Evolutionary conservation across 2,113 vertebrate species (phyloP).

Genomic region (Rhegmatorhina hoffmannsi): DNA sequence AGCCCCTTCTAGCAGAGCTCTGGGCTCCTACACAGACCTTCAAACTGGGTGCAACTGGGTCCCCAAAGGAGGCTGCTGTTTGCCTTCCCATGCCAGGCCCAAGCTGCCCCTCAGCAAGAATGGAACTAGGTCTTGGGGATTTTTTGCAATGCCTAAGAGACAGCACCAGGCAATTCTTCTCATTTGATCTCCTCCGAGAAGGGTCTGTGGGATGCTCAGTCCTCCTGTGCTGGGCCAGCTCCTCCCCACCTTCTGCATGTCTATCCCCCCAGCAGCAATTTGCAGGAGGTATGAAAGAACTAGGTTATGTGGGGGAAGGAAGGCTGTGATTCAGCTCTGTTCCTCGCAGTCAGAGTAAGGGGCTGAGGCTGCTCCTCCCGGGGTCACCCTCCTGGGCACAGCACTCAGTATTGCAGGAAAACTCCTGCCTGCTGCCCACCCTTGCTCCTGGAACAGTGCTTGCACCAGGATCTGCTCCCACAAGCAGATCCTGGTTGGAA

Average conservation of each 20-base stretch:
- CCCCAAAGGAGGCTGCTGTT: not conserved
- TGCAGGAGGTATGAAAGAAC: not conserved
- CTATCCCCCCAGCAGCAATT: not conserved
- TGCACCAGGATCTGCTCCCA: not conserved
- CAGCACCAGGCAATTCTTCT: not conserved
- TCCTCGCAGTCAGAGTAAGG: not conserved
- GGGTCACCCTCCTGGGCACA: not conserved
- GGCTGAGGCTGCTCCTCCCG: not conserved
- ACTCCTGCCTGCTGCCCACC: not conserved
- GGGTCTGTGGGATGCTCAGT: not conserved
- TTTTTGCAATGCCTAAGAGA: not conserved
- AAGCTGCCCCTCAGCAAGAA: fast-evolving
- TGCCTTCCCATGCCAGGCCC: not conserved
- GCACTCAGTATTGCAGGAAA: not conserved
- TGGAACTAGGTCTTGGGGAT: not conserved
- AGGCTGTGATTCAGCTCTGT: not conserved
- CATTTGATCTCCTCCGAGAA: not conserved
- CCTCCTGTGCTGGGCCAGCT: too few species aligned
- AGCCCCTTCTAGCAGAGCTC: not conserved
- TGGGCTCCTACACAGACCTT: not conserved
- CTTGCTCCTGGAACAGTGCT: not conserved
- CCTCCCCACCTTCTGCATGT: too few species aligned
- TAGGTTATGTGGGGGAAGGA: not conserved
- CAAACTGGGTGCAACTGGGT: fast-evolving
- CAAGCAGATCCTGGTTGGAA: not conserved